Base-by-base conservation (phyloP, 1,140 invertebrate genomes). In the Hyles euphorbiae region DNA sequence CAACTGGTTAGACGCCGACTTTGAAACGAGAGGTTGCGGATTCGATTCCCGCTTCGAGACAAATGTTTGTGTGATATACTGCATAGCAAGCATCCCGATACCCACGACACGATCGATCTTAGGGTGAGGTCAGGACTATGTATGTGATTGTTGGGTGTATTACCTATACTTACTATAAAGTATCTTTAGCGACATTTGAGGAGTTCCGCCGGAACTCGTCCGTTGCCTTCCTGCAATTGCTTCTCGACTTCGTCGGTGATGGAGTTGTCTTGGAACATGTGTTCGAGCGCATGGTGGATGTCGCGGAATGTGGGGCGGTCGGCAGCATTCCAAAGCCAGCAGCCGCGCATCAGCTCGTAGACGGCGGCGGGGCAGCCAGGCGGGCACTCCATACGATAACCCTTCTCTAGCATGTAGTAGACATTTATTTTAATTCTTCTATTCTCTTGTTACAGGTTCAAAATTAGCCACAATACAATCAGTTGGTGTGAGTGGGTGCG, bases 231-330 rank as follows among this genome's bases (percentile, higher is more conserved):
- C 68, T 91, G 79, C 47, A 87, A 67, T 59, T 87, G 84, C 67
- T 84, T 84, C 68, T 85, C 84, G 48, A 87, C 84, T 63, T 87
- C 95, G 90, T 96, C 95, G 52, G 94, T 96, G 72, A 96, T 96
- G 73, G 94, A 95, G 48, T 95, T 96, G 83, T 96, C 96, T 89
- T 97, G 96, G 91, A 97, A 97, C 96, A 98, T 97, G 88, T 96
- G 96, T 90, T 99, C 97, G 65, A 99, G 90, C 32, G 94, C 94
- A 87, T 98, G 95, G 84, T 98, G 96, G 69, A 99, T 98, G 86
- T 98, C 96, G 87, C 95, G 94, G 88, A 99, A 99, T 32, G 96
- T 95, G 56, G 98, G 98, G 66, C 98, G 90, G 72, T 99, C 97
- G 63, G 93, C 89, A 0, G 97, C 93, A 72, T 94, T 95, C 98